Conservation (phyloP, 1,140 invertebrate genomes). For the Orchestia grillus region DNA sequence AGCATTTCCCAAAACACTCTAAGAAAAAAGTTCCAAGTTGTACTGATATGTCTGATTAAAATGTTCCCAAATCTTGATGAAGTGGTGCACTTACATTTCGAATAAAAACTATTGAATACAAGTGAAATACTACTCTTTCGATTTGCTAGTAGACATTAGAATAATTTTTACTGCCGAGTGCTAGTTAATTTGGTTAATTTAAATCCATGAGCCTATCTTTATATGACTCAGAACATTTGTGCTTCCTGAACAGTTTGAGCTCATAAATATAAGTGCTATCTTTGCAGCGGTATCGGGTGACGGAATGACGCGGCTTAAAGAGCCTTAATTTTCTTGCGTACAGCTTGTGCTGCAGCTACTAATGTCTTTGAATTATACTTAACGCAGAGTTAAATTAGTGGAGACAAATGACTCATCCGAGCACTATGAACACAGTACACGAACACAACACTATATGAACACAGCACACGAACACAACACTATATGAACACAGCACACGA, state of each 20-base stretch:
- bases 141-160: too few species aligned
- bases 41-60: neutral
- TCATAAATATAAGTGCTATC: neutral
- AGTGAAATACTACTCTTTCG: too few species aligned
- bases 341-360: neutral
- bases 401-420: neutral
- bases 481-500: too few species aligned
- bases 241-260: neutral
- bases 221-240: neutral
- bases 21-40: neutral
- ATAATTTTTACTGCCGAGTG: neutral
- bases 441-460: too few species aligned
- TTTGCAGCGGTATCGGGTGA: neutral
- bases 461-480: too few species aligned
- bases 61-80: neutral
- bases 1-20: neutral
- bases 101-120: neutral
- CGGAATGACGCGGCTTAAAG: neutral
- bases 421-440: neutral
- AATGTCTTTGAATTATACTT: neutral
- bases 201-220: neutral
- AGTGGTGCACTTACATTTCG: neutral
- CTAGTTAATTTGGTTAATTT: neutral
- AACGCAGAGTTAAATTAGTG: neutral
- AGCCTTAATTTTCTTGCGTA: neutral